Percentiles rank a stretch among this genome's conserved stretches.
Conservation (phyloP, 2,888 invertebrate species). For the Melikaiella ostensackeni region DNA sequence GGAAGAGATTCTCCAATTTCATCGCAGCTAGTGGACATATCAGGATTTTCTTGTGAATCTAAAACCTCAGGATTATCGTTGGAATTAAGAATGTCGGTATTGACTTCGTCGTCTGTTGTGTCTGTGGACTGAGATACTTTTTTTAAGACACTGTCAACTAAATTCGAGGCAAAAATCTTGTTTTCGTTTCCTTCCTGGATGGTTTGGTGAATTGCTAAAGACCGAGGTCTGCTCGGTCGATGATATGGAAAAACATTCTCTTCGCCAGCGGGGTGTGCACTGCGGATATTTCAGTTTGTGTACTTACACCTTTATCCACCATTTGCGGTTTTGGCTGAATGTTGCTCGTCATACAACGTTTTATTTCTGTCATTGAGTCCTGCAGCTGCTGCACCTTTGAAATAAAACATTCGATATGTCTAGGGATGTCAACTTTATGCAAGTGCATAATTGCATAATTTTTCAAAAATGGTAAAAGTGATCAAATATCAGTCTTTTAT, state of each 20-base stretch:
- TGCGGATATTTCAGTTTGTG: slow-evolving; percentile 90
- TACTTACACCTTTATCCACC: slow-evolving; percentile 80
- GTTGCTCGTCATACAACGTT: slow-evolving; percentile 82
- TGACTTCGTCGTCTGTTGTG: slow-evolving; percentile 72
- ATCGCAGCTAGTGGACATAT: slow-evolving; percentile 72
- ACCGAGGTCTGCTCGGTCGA: slow-evolving; percentile 69
- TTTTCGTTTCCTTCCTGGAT: slow-evolving; percentile 71
- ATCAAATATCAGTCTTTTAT: too few species aligned
- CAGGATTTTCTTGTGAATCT: slow-evolving; percentile 66
- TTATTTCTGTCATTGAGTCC: slow-evolving; percentile 87
- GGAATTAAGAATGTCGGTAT: slow-evolving; percentile 72
- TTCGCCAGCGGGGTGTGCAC: slow-evolving; percentile 83
- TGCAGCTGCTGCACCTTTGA: slow-evolving; percentile 87
- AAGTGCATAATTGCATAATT: too few species aligned
- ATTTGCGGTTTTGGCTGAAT: slow-evolving; percentile 64
- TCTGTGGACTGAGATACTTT: slow-evolving; percentile 73
- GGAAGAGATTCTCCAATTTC: slow-evolving; percentile 64
- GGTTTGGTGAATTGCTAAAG: slow-evolving; percentile 71
- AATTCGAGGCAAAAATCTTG: slow-evolving; percentile 65
- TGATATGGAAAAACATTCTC: slow-evolving; percentile 77
- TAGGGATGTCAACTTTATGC: not conserved
- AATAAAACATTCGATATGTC: slow-evolving; percentile 15
- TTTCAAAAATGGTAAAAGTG: too few species aligned
- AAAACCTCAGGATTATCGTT: slow-evolving; percentile 69
- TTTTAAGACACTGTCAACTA: slow-evolving; percentile 67